These are phyloP conservation scores for Hyperoplus immaculatus DNA, from an alignment of 2,797 vertebrate species.

Conservation along the genomic window DNA sequence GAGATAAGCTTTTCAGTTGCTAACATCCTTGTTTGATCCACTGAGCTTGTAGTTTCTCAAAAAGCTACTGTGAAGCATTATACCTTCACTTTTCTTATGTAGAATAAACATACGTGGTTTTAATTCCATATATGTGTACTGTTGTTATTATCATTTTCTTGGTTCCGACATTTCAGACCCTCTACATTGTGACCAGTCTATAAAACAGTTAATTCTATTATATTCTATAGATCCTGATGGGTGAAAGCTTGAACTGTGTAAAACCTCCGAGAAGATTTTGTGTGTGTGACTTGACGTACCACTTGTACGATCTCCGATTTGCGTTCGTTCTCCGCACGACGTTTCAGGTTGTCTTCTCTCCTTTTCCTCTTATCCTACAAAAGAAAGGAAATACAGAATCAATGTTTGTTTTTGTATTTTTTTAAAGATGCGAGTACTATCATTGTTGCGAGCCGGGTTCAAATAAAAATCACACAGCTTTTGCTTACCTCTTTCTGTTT, in stretches of 20 bases:
- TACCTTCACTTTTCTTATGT: background rate
- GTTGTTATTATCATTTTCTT: background rate
- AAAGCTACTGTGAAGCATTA: background rate
- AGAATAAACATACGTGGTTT: background rate
- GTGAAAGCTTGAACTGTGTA: background rate
- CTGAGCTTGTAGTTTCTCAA: background rate
- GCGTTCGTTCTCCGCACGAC: constrained; percentile 91
- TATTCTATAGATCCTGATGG: background rate
- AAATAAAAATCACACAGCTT: background rate
- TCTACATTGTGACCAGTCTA: too few relatives aligned
- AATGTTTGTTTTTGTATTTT: background rate
- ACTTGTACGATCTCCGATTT: constrained; percentile 96
- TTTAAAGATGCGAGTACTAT: background rate
- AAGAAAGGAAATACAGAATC: background rate
- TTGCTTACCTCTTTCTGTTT: constrained; percentile 86
- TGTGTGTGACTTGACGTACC: constrained; percentile 82
- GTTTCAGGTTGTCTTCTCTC: constrained; percentile 90
- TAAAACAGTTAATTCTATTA: background rate
- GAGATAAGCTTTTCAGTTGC: background rate
- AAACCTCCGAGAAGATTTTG: background rate
- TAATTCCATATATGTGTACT: background rate
- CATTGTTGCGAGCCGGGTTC: background rate
- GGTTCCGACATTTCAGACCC: background rate
- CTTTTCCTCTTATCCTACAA: constrained; percentile 91
- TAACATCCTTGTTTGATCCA: background rate